Base-by-base conservation (phyloP, 1,140 invertebrate species). In the Monochamus saltuarius region DNA sequence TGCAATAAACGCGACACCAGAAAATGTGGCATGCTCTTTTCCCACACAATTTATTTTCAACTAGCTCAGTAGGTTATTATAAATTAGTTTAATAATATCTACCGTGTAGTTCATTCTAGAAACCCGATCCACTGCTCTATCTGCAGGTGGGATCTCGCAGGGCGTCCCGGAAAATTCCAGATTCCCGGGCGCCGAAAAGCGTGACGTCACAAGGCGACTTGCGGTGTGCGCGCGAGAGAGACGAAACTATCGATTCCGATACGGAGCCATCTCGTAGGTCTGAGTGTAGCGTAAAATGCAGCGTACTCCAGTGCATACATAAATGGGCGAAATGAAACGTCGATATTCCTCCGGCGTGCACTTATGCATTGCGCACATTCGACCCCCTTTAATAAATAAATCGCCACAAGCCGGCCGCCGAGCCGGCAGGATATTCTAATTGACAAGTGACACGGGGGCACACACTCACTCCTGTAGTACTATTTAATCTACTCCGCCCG, bases 221-320 rank as follows among this genome's bases (percentile, higher is more conserved):
- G 16, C 22, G 43, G 43, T 17, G 38, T 34, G 29, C 8, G 49
- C 49, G 50, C 46, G 37, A 46, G 37, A 38, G 53, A 42, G 40
- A 39, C 39, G 39, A 19, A 13, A 16, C 14, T 29, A 17, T 55
- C 38, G 39, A 19, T 22, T 22, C 19, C 34, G 38, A 7, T 14
- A 46, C 14, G 22, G 9, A 14, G 43, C 13, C 14, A 46, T 19
- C 10, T 46, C 43, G 43, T 46, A 46, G 43, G 16, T 10, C 14
- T 46, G 16, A 46, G n/a, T 53, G 56, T 56, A 64, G 39, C 53
- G 65, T 62, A 67, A 59, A 62, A 67, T 62, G 62, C 56, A 64
- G 49, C 62, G 59, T 62, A 64, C 62, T 64, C 49, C 34, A 51
- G 29, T 61, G 65, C 58, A 66, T 66, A 66, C 45, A 56, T 61